Conservation (phyloP, 1,140 invertebrate species). For the Sinonovacula constricta region DNA sequence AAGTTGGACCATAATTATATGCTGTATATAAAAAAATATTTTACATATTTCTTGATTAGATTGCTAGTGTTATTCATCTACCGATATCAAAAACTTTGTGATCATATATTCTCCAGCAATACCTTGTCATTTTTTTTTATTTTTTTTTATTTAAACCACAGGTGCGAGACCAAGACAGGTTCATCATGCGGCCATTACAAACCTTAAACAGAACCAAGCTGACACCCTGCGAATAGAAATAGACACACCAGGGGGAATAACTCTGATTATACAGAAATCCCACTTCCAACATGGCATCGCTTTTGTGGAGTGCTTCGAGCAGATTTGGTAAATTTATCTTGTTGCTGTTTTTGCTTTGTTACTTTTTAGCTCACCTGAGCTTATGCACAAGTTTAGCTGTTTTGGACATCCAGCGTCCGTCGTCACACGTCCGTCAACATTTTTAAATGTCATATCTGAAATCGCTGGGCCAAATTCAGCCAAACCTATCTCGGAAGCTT, state of each 20-base stretch:
- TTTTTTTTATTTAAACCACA: neutral
- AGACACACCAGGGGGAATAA: constrained; percentile 16
- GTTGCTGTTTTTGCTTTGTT: no score
- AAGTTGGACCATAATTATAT: neutral
- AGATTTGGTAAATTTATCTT: constrained; percentile 50
- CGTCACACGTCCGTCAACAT: no score
- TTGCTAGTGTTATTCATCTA: neutral
- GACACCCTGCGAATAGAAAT: constrained; percentile 41
- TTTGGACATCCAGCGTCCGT: no score
- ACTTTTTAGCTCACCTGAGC: no score
- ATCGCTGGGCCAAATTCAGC: no score
- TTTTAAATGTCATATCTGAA: no score
- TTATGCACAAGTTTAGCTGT: no score
- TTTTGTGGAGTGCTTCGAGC: constrained; percentile 46
- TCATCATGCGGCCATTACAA: constrained; percentile 21
- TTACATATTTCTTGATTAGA: neutral
- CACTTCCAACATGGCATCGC: constrained; percentile 44
- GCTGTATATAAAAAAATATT: neutral
- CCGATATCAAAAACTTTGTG: no score
- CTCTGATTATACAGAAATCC: constrained; percentile 10
- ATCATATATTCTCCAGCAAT: no score
- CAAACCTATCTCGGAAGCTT: no score
- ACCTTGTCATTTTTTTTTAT: neutral
- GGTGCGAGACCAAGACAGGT: constrained; percentile 15
- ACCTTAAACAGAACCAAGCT: constrained; percentile 46